These are phyloP conservation scores for Thaleichthys pacificus DNA, from an alignment of 2,797 vertebrate species.

Conservation along the genomic window DNA sequence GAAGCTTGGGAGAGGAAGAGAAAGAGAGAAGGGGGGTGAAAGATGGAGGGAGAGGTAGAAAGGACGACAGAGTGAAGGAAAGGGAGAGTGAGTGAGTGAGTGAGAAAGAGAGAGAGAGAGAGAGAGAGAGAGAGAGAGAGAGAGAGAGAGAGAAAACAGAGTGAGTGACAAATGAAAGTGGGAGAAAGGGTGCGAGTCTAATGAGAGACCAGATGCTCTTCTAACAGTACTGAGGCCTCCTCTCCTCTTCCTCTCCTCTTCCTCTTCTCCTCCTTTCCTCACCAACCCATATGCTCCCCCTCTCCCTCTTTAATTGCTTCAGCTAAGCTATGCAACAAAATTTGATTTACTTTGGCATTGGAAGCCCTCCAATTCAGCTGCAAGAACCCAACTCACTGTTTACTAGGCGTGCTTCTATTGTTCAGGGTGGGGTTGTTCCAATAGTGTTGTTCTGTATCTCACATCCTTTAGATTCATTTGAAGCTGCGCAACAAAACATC, in stretches of 20 bases:
- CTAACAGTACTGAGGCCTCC: conserved; percentile 16
- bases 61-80: not conserved
- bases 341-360: conserved; percentile 40
- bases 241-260: not conserved
- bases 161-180: no score
- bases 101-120: not conserved
- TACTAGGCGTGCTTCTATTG: no score
- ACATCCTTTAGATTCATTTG: no score
- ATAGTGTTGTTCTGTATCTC: no score
- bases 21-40: not conserved
- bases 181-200: conserved; percentile 3
- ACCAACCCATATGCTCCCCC: not conserved
- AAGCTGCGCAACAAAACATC: no score
- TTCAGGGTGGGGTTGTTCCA: no score
- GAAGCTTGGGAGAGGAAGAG: not conserved
- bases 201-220: conserved; percentile 30
- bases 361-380: conserved; percentile 1
- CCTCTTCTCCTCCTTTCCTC: not conserved
- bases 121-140: not conserved
- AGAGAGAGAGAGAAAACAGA: not conserved
- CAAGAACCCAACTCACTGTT: no score
- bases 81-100: not conserved
- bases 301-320: conserved; percentile 35
- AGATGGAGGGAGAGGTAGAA: not conserved
- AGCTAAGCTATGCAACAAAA: conserved; percentile 33